phyloP scores from a whole-genome alignment of 2,797 vertebrate genomes.

The Acestrorhynchus altus region DNA sequence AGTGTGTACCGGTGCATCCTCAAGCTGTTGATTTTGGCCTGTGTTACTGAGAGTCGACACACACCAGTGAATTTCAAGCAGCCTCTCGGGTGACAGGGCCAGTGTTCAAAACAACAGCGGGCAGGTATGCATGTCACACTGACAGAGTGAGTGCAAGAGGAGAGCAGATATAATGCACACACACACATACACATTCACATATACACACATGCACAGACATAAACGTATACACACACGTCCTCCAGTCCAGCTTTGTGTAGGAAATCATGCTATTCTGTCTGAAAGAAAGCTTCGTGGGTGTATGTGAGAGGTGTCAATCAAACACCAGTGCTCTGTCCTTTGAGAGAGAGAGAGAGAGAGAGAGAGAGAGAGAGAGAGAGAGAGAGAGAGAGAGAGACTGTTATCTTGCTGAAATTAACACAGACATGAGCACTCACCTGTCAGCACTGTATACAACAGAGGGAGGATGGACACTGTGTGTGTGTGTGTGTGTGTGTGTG shows the following conservation, averaged over 20 bases:
- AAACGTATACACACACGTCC: slow-evolving; percentile 30
- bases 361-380: slow-evolving; percentile 14
- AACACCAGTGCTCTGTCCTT: background rate
- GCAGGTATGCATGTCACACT: slow-evolving; percentile 56
- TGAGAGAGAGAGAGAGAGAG: background rate
- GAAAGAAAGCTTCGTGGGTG: slow-evolving; percentile 34
- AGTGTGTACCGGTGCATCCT: slow-evolving; percentile 39
- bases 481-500: slow-evolving; percentile 29
- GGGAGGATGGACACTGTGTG: slow-evolving; percentile 51
- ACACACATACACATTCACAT: slow-evolving; percentile 2
- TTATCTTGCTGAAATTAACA: slow-evolving; percentile 48
- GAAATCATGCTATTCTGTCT: slow-evolving; percentile 16
- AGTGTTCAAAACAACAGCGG: slow-evolving; percentile 45
- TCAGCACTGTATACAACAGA: slow-evolving; percentile 51
- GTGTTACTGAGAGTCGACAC: slow-evolving; percentile 47
- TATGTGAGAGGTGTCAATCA: slow-evolving; percentile 51
- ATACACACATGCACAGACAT: background rate
- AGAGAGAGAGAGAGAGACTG: background rate
- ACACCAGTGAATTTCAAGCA: slow-evolving; percentile 55
- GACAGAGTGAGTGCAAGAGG: slow-evolving; percentile 30
- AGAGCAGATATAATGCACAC: slow-evolving; percentile 18
- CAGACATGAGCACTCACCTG: slow-evolving; percentile 55
- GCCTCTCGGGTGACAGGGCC: slow-evolving; percentile 51
- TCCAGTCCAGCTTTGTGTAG: slow-evolving; percentile 50
- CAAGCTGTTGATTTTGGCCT: slow-evolving; percentile 49